phyloP scores from a whole-genome alignment of 2,797 vertebrate species.

The Epinephelus awoara region DNA sequence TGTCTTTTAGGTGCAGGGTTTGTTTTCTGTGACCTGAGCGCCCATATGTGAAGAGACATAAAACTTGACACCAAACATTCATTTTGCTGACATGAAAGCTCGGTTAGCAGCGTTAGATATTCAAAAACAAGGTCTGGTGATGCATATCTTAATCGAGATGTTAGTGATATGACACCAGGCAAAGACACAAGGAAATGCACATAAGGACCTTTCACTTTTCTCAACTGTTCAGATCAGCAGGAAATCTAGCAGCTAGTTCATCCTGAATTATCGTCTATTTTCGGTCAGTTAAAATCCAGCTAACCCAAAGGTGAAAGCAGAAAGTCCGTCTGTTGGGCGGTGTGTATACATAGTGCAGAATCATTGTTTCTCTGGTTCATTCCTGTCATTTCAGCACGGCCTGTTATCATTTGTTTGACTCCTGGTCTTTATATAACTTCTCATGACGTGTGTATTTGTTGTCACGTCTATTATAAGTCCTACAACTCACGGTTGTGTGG shows the following conservation, averaged over 20 bases:
- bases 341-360: conserved; percentile 2
- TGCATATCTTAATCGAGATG: not conserved
- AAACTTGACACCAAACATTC: not conserved
- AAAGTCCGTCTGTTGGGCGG: not conserved
- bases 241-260: not conserved
- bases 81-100: not conserved
- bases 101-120: too few species aligned
- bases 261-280: not conserved
- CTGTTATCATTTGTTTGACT: conserved; percentile 37
- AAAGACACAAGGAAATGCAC: not conserved
- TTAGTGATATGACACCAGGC: not conserved
- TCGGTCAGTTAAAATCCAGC: not conserved
- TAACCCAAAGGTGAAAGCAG: not conserved
- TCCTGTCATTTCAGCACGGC: conserved; percentile 1
- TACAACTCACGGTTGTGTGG: not conserved
- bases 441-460: conserved; percentile 11
- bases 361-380: conserved; percentile 36
- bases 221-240: too few species aligned
- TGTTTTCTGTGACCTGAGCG: not conserved
- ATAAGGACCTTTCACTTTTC: not conserved
- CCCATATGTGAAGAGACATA: not conserved
- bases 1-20: not conserved
- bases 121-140: not conserved
- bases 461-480: conserved; percentile 8
- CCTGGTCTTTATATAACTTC: conserved; percentile 19